phyloP scores from a whole-genome alignment of 2,113 vertebrate genomes.

The Antechinus stuartii region DNA sequence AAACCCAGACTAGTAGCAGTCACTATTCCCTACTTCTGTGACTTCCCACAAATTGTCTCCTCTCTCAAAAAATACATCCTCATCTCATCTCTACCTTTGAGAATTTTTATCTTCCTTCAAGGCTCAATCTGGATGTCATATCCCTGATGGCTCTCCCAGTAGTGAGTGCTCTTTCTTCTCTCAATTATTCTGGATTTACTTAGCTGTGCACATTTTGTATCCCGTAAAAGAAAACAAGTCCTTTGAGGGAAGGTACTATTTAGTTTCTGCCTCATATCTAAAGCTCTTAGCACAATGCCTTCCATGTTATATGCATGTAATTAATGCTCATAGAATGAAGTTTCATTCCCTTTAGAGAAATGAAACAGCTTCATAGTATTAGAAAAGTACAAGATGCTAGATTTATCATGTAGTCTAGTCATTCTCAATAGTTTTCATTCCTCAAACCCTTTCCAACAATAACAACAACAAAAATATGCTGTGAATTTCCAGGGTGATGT shows the following conservation, averaged over 20 bases:
- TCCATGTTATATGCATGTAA: neutral
- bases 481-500: neutral
- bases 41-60: neutral
- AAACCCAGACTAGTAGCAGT: neutral
- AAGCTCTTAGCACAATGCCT: neutral
- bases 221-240: neutral
- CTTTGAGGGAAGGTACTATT: neutral
- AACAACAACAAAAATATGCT: neutral
- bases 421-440: neutral
- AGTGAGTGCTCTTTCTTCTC: neutral
- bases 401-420: neutral
- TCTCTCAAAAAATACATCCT: neutral
- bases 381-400: neutral
- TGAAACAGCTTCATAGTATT: neutral
- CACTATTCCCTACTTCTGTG: neutral
- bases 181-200: neutral
- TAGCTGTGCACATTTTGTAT: neutral
- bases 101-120: neutral
- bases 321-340: neutral
- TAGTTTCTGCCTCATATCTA: neutral
- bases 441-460: neutral
- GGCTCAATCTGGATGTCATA: neutral
- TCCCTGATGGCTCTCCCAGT: neutral
- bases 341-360: neutral
- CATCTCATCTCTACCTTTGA: neutral